phyloP scores from a whole-genome alignment of 2,888 invertebrate genomes.

The Oscheius onirici region DNA sequence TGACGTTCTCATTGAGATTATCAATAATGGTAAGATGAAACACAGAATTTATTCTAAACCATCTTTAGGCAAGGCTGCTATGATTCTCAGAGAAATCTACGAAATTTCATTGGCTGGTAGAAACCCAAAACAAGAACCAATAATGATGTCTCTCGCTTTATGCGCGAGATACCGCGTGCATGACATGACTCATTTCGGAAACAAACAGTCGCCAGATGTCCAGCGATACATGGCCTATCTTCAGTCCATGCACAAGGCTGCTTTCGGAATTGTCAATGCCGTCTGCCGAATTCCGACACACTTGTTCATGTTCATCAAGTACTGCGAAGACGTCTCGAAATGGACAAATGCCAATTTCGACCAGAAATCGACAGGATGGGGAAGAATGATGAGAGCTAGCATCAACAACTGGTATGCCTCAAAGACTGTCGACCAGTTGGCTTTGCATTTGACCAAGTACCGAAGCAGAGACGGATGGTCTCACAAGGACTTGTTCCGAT shows the following conservation, averaged over 20 bases:
- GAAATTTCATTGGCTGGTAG: constrained; percentile 71
- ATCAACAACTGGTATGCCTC: constrained; percentile 77
- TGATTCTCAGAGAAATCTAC: constrained; percentile 70
- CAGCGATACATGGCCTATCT: constrained; percentile 55
- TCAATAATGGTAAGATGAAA: constrained; percentile 59
- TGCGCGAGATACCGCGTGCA: constrained; percentile 74
- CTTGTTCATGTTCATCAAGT: constrained; percentile 78
- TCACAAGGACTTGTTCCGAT: constrained; percentile 79
- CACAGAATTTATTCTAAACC: neutral
- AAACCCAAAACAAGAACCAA: constrained; percentile 72
- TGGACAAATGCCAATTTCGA: constrained; percentile 37
- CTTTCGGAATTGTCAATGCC: constrained; percentile 45
- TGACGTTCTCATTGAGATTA: constrained; percentile 67
- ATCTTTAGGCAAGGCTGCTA: constrained; percentile 62
- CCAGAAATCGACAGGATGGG: constrained; percentile 74
- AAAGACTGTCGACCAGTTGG: constrained; percentile 78
- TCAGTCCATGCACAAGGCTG: constrained; percentile 46
- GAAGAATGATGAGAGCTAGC: constrained; percentile 78
- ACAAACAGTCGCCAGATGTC: constrained; percentile 21
- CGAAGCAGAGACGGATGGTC: constrained; percentile 79
- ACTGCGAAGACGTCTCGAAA: constrained; percentile 75
- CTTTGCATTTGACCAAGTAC: constrained; percentile 78
- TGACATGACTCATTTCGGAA: neutral
- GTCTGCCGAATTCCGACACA: constrained; percentile 78
- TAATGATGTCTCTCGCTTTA: constrained; percentile 79